Evolutionary conservation across 2,113 vertebrate genomes (phyloP).

Genomic region (Microtus richardsoni): DNA sequence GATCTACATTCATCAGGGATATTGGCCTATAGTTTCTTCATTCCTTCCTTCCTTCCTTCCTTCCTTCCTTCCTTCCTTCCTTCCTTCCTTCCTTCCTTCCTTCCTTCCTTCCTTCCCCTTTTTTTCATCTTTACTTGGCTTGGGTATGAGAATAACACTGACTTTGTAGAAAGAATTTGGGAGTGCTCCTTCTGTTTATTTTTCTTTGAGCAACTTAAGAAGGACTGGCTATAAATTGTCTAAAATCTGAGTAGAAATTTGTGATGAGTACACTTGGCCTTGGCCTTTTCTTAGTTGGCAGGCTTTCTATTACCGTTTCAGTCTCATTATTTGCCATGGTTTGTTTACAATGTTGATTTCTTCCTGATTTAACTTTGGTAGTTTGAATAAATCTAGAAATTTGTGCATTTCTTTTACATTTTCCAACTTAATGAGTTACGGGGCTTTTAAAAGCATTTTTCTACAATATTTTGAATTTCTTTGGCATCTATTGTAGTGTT

Average conservation of each 20-base stretch:
- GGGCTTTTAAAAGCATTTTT: background rate
- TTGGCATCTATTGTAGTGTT: background rate
- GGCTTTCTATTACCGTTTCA: background rate
- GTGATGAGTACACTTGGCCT: background rate
- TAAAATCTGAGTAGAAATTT: background rate
- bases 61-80: too few species aligned
- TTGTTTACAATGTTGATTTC: background rate
- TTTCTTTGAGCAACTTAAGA: background rate
- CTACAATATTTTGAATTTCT: background rate
- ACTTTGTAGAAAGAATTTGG: background rate
- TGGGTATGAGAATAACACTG: background rate
- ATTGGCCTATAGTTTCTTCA: background rate
- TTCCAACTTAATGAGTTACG: background rate
- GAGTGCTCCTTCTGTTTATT: background rate
- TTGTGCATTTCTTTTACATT: background rate
- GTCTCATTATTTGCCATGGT: background rate
- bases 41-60: rapidly evolving
- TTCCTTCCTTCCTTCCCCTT: background rate
- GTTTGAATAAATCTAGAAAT: background rate
- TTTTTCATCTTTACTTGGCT: background rate
- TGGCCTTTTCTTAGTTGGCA: background rate
- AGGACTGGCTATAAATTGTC: background rate
- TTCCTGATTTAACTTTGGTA: background rate
- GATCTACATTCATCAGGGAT: background rate
- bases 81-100: too few species aligned